Base-by-base conservation (phyloP, 64 coral and sea anemone species). In the Trachythela sp. region DNA sequence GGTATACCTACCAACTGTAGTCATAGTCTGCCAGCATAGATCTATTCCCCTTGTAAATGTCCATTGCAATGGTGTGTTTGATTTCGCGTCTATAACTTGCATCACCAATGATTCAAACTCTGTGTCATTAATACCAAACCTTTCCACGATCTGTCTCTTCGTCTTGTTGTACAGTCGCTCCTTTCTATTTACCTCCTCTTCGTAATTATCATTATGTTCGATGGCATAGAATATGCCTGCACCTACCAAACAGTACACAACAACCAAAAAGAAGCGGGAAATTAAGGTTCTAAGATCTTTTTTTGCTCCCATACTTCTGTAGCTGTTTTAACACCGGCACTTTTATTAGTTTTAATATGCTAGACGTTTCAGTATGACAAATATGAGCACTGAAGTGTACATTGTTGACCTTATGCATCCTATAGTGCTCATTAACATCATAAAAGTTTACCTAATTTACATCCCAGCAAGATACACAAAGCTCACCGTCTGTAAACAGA, bases 181-280 rank as follows among this genome's bases (percentile, higher is more conserved):
- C 42, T 45, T 45, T 11, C 42, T 45, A 4, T 11, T 45, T 45
- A 11, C 42, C 11, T 45, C 42, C 11, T 30, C 8, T 14, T 80
- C 75, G 20, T 80, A 35, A 8, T 4, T 39, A 39, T 39, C 75
- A 13, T 80, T 37, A 30, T 80, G 33, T 80, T 80, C 75, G 75
- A 80, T 80, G 30, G 75, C 75, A 80, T 80, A 80, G 30, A 80
- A 80, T 39, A 80, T 39, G 9, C 9, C 75, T 29, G 75, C 75
- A 80, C 75, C 75, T 35, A 36, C 13, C 15, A 80, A 5, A 36
- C 31, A 35, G 75, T 80, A 80, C 27, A 80, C 33, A 15, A 30
- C 37, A 37, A 80, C 75, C 37, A 80, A 80, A 15, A 80, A 0
- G 11, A 80, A 80, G 26, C 75, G 75, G 4, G 35, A 39, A 30